A percentile compares a stretch with the other conserved stretches of the same genome.
These are phyloP conservation scores for Deroplatys truncata DNA, from an alignment of 2,888 invertebrate genomes.

Conservation along the genomic window DNA sequence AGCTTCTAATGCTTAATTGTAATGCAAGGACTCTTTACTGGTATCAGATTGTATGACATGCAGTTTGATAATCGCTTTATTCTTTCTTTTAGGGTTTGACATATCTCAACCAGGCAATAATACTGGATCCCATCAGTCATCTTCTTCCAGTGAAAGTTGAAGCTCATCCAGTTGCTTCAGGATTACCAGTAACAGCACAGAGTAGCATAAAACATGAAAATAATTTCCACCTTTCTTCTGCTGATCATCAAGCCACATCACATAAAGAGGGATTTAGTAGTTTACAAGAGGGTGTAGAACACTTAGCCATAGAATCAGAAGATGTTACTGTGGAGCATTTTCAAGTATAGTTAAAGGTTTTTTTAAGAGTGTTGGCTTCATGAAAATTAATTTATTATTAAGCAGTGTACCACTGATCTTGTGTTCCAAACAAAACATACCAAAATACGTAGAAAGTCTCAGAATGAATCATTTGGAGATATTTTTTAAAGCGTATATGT, in stretches of 20 bases:
- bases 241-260: not conserved
- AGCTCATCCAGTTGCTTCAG: not conserved
- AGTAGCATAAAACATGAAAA: not conserved
- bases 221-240: too few species aligned
- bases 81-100: conserved; percentile 39
- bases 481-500: too few species aligned
- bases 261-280: not conserved
- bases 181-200: not conserved
- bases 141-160: conserved; percentile 41
- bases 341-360: not conserved
- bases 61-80: not conserved
- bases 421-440: too few species aligned
- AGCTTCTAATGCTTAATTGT: too few species aligned
- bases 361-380: too few species aligned
- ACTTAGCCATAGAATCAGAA: not conserved
- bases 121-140: conserved; percentile 42
- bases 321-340: not conserved
- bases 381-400: too few species aligned
- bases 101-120: conserved; percentile 41
- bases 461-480: too few species aligned
- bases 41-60: too few species aligned
- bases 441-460: too few species aligned
- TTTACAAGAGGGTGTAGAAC: not conserved
- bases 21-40: too few species aligned
- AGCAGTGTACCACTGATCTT: too few species aligned